Base-by-base conservation (phyloP, 2,888 invertebrate genomes). In the Taphrorychus bicolor region DNA sequence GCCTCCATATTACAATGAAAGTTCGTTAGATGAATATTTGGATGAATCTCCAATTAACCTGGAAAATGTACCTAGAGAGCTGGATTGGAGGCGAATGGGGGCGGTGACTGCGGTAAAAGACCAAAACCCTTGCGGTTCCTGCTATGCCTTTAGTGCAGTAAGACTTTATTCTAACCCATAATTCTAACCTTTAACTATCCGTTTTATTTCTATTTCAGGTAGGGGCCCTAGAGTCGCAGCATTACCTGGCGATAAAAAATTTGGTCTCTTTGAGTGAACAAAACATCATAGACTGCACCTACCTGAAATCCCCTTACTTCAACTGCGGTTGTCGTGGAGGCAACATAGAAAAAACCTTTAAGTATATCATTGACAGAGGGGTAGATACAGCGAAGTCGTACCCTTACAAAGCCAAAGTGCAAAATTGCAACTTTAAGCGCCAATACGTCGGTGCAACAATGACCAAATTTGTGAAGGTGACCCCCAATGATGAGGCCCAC, bases 61-160 rank as follows among this genome's bases (percentile, higher is more conserved):
- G 9, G 3, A 3, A 11, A 32, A 9, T 32, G 1, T 11, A 11
- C 11, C 32, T 3, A 3, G 32, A 7, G 7, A 32, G 73, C 66
- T 82, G 9, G 81, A 82, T 71, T 82, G 81, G 80, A 75, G 81
- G 57, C 90, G 72, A 80, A 87, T 88, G 75, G 88, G 88, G 19
- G 87, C 88, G 7, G 83, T 94, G 1, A 87, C 90, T 1, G 82
- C 87, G 0, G 86, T 94, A 0, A 86, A 87, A 58, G 88, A 90
- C 80, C 94, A 94, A 81, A 88, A 88, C 9, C 75, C 84, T 7
- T 94, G 94, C 81, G 94, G 94, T 1, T 94, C 93, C 0, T 94
- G 94, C 80, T 94, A 94, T 93, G 94, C 94, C 0, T 93, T 93
- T 81, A 91, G 52, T 21, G 5, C 14, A 22, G 21, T 19, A 52